Evolutionary conservation across 1,140 invertebrate genomes (phyloP), one percentile per base, ranked within the genome.

Genomic region (Brachionus koreanus): DNA sequence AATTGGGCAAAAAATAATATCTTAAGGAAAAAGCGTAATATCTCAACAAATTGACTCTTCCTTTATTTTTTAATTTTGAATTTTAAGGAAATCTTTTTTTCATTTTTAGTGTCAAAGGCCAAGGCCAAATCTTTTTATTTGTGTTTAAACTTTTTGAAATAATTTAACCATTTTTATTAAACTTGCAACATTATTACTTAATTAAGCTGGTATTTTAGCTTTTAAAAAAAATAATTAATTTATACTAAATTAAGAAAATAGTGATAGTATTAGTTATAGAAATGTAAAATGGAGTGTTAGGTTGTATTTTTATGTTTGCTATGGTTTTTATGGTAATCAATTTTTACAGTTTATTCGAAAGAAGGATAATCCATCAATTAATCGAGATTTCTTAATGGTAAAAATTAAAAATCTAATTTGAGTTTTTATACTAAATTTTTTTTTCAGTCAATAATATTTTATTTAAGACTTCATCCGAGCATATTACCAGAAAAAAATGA

Each of bases 381-480:
- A 74, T 19, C 39, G 43, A 29, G 69, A 74, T 46, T 74, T 74
- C 43, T 46, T 74, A 25, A 13, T 43, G 42, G 69, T 74, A 46
- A 29, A 16, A 72, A 42, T 72, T 33, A 33, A 10, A 33, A 33
- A 65, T 25, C 12, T 33, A 13, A 65, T 33, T 35, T 35, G 5
- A 65, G 25, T 25, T 37, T 16, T 12, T 5, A 9, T 69, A 42
- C 39, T 42, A 39, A 16, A 19, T 42, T 72, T 39, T 23, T 42
- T 79, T 61, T 57, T 61, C 16, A 79, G 76, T 61, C 76, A 25
- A 79, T 79, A 29, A 33, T 79, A 39, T 79, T 79, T 52, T 79
- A 79, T 79, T 65, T 79, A 35, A 79, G 76, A 79, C 49, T 79
- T 42, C 76, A 79, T 29, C 76, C 76, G n/a, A 29, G 7, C 35